These are phyloP conservation scores for Progne subis DNA, from an alignment of 2,113 vertebrate genomes.

Conservation along the genomic window DNA sequence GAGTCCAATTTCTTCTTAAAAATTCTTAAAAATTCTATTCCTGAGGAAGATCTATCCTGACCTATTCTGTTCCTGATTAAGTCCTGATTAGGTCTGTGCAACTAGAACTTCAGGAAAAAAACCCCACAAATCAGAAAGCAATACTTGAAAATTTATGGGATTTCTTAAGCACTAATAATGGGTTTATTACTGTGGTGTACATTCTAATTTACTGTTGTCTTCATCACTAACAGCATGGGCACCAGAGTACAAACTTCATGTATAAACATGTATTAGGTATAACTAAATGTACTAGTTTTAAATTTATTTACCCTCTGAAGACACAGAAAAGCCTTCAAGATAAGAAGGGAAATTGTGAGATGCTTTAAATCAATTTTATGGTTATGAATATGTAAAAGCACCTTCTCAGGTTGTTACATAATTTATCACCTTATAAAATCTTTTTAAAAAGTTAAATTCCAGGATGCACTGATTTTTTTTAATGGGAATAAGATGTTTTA, in stretches of 20 bases:
- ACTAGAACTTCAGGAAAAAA: background rate
- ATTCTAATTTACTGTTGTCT: background rate
- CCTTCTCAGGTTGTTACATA: background rate
- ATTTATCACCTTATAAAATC: background rate
- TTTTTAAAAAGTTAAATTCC: background rate
- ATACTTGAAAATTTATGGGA: background rate
- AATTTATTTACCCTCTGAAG: conserved; percentile 5
- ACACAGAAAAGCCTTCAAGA: background rate
- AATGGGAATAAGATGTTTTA: background rate
- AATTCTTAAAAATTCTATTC: background rate
- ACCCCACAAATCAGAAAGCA: background rate
- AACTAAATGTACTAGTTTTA: background rate
- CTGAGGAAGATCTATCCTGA: background rate
- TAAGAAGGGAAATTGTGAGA: background rate
- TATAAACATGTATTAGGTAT: background rate
- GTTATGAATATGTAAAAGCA: conserved; percentile 11
- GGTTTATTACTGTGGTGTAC: background rate
- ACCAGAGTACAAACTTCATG: background rate
- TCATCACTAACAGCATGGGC: background rate
- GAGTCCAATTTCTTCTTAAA: background rate
- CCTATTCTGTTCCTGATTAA: background rate
- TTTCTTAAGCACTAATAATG: background rate
- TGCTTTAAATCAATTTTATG: background rate
- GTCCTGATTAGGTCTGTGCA: background rate
- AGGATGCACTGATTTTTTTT: background rate